These are phyloP conservation scores for Macheiramphus alcinus DNA, from an alignment of 2,113 vertebrate genomes.

Conservation along the genomic window DNA sequence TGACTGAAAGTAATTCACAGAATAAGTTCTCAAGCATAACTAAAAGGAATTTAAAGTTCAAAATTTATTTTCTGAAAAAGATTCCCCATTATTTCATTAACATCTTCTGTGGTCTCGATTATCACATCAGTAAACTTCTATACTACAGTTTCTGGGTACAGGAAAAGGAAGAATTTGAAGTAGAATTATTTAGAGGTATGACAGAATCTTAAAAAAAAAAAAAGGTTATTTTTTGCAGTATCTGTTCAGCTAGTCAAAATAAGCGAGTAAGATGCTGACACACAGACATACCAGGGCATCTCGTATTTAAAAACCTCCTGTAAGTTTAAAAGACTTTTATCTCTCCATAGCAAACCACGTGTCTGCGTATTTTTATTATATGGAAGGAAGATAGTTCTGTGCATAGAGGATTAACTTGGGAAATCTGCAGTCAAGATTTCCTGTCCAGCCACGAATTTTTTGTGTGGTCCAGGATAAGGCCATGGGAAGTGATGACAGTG, in stretches of 20 bases:
- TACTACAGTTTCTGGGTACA: not conserved
- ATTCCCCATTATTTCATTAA: not conserved
- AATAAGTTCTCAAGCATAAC: not conserved
- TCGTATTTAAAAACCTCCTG: not conserved
- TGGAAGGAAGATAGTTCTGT: not conserved
- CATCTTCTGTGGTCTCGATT: not conserved
- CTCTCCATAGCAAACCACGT: not conserved
- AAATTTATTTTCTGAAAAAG: not conserved
- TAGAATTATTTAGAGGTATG: not conserved
- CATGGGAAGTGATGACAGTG: not conserved
- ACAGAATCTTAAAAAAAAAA: not conserved
- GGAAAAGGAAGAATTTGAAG: not conserved
- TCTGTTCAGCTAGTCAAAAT: not conserved
- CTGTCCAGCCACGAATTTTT: not conserved
- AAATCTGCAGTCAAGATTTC: not conserved
- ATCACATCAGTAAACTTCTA: not conserved
- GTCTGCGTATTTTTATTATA: not conserved
- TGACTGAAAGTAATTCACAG: not conserved
- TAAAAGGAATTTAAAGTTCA: not conserved
- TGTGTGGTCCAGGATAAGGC: not conserved
- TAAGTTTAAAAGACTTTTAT: not conserved
- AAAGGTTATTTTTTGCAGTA: not conserved
- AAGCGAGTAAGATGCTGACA: not conserved
- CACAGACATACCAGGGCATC: rapidly evolving
- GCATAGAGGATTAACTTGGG: not conserved